phyloP scores from a whole-genome alignment of 92 coral and sea anemone genomes.

The Palythoa grandiflora region DNA sequence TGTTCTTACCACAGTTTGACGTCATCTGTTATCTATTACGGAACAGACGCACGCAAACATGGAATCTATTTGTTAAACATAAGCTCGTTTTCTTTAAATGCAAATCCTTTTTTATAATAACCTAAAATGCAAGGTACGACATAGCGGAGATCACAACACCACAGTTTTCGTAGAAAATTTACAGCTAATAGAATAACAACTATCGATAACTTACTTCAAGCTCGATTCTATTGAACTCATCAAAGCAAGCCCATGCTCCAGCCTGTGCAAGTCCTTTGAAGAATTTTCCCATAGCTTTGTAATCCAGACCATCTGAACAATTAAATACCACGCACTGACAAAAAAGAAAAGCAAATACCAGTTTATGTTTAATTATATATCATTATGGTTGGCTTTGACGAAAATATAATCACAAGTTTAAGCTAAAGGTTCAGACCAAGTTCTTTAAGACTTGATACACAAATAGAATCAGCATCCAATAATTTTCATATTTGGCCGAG shows the following conservation, averaged over 20 bases:
- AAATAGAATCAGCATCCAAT: background rate
- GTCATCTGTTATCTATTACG: no score
- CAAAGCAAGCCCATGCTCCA: slow-evolving; percentile 98
- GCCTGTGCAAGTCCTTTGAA: slow-evolving; percentile 99
- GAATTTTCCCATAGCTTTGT: slow-evolving; percentile 99
- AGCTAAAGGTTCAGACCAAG: background rate
- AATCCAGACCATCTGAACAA: slow-evolving; percentile 98
- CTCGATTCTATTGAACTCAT: slow-evolving; percentile 97
- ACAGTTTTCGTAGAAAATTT: no score
- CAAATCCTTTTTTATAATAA: no score
- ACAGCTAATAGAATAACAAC: no score
- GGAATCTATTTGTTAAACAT: no score
- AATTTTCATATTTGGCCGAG: background rate
- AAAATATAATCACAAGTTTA: background rate
- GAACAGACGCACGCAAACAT: no score
- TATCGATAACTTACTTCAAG: slow-evolving; percentile 72
- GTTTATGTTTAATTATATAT: background rate
- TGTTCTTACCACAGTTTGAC: no score
- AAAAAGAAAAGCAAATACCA: background rate
- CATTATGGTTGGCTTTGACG: background rate
- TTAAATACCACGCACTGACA: slow-evolving; percentile 94
- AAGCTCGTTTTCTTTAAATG: no score
- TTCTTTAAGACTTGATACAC: no score
- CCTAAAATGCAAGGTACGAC: no score
- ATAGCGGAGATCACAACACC: no score